Conservation (phyloP, 1,140 invertebrate species). For the Lethocerus indicus region DNA sequence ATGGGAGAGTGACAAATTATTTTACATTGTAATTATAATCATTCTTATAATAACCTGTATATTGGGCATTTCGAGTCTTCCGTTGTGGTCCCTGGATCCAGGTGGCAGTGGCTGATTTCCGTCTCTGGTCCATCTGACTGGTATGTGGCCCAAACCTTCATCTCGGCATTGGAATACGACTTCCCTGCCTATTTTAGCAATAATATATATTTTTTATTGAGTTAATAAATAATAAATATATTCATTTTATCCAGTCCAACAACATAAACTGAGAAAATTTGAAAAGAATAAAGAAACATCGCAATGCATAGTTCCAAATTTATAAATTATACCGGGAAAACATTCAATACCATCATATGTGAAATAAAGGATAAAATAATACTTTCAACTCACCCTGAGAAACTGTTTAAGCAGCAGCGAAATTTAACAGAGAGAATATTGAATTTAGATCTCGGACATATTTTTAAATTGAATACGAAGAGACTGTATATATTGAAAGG, state of each 20-base stretch:
- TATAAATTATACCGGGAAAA: neutral
- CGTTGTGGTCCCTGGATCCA: conserved; percentile 43
- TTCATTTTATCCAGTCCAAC: neutral
- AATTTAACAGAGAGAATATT: neutral
- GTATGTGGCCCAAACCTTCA: conserved; percentile 55
- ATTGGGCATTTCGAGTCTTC: conserved; percentile 64
- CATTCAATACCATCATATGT: neutral
- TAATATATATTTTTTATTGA: neutral
- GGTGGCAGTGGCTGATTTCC: conserved; percentile 50
- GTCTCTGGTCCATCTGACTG: conserved; percentile 56
- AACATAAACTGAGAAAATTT: neutral
- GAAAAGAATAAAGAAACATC: neutral
- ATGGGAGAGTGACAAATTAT: too few species aligned
- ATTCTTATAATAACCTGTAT: conserved; percentile 40
- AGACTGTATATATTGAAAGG: conserved; percentile 4
- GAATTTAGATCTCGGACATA: too few species aligned
- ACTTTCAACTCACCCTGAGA: neutral
- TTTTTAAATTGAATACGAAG: neutral
- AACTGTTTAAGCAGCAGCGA: conserved; percentile 3
- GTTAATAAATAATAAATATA: neutral
- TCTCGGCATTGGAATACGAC: conserved; percentile 85
- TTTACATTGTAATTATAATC: too few species aligned
- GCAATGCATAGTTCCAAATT: neutral
- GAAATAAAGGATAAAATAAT: neutral
- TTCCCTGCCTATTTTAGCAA: conserved; percentile 47